phyloP scores from a whole-genome alignment of 2,888 invertebrate genomes.

The Stenurella melanura region DNA sequence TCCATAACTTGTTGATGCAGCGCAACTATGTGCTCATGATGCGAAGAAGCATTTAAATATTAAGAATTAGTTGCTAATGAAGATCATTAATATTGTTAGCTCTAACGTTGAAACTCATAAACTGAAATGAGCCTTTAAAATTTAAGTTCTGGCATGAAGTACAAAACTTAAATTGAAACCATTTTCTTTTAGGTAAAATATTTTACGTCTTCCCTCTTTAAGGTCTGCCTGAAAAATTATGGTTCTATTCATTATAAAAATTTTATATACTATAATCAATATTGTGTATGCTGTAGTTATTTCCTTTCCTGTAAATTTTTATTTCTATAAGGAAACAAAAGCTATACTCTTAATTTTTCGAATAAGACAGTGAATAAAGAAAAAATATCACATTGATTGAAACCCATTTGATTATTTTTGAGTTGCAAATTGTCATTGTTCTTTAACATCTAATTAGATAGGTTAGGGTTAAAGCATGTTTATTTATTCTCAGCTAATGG shows the following conservation, averaged over 20 bases:
- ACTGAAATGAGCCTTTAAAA: neutral
- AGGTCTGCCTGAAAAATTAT: neutral
- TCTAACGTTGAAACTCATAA: neutral
- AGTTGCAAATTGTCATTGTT: too few relatives aligned
- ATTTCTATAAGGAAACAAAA: neutral
- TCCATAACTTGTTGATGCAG: too few relatives aligned
- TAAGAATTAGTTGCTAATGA: too few relatives aligned
- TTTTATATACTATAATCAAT: neutral
- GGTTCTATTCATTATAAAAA: conserved; percentile 1
- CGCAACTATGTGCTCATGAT: too few relatives aligned
- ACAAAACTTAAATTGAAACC: neutral
- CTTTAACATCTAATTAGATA: too few relatives aligned
- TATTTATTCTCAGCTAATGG: too few relatives aligned
- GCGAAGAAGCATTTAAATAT: too few relatives aligned
- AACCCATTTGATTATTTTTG: too few relatives aligned
- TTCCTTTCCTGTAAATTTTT: neutral
- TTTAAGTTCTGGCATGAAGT: neutral
- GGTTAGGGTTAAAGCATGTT: too few relatives aligned
- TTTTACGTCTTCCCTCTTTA: neutral
- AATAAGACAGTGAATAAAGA: too few relatives aligned
- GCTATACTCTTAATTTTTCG: neutral
- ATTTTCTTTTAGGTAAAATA: conserved; percentile 1
- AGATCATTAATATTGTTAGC: too few relatives aligned
- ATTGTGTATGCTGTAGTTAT: neutral
- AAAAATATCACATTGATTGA: too few relatives aligned